Conservation (phyloP, 2,797 vertebrate genomes). For the Peromyscus aztecus region DNA sequence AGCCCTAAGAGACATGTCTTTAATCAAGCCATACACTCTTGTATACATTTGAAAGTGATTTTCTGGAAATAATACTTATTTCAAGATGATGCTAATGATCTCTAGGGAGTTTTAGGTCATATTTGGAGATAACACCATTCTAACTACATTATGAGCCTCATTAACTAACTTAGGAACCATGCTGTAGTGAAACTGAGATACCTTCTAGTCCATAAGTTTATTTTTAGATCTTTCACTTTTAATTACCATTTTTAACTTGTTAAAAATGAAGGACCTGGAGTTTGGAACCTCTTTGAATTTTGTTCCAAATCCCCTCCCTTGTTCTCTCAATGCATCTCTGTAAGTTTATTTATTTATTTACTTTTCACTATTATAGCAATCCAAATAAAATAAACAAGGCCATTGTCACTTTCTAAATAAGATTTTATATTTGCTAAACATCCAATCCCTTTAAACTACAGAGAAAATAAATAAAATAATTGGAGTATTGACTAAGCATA, state of each 20-base stretch:
- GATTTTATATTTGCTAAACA: constrained; percentile 25
- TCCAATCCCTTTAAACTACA: neutral
- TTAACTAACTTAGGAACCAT: neutral
- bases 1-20: neutral
- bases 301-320: neutral
- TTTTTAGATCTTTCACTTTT: neutral
- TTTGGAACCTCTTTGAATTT: neutral
- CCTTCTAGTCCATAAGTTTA: constrained; percentile 5
- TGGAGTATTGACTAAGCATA: neutral
- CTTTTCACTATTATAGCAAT: neutral
- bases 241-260: constrained; percentile 1
- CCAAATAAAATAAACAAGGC: neutral
- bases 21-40: neutral
- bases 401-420: constrained; percentile 47
- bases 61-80: constrained; percentile 18
- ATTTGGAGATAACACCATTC: neutral
- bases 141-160: neutral
- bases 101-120: neutral
- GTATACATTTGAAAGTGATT: neutral
- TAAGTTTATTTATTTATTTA: neutral
- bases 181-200: neutral
- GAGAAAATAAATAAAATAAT: neutral
- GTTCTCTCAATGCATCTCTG: neutral
- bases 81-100: neutral
- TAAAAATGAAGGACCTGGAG: constrained; percentile 7